These are phyloP conservation scores for Lindbergichthys nudifrons DNA, from an alignment of 2,797 vertebrate species.

Conservation along the genomic window DNA sequence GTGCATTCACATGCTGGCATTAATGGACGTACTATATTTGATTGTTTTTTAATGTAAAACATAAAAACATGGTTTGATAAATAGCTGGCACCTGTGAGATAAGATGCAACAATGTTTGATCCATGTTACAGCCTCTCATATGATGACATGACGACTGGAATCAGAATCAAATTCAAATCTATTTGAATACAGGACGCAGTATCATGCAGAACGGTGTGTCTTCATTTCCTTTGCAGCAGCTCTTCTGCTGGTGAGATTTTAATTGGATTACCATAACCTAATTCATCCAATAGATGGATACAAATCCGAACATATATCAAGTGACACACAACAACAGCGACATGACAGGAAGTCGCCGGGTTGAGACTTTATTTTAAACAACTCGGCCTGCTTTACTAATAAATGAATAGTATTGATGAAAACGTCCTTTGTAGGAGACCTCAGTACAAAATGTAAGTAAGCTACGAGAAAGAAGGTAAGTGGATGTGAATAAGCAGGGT, in stretches of 20 bases:
- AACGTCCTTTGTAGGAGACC: neutral
- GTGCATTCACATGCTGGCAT: neutral
- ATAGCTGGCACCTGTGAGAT: neutral
- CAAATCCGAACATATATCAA: slow-evolving; percentile 73
- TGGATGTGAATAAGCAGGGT: slow-evolving; percentile 9
- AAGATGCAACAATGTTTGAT: neutral
- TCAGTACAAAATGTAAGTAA: neutral
- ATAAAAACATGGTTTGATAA: neutral
- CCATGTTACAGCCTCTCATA: neutral
- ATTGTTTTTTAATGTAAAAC: neutral
- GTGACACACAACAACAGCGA: slow-evolving; percentile 57
- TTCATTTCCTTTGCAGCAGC: slow-evolving; percentile 44
- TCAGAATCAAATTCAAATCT: slow-evolving; percentile 1
- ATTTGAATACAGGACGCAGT: slow-evolving; percentile 2
- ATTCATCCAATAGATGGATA: slow-evolving; percentile 76
- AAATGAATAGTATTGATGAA: slow-evolving; percentile 3
- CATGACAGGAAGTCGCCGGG: slow-evolving; percentile 69
- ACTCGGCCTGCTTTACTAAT: slow-evolving; percentile 21
- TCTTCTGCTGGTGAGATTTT: slow-evolving; percentile 54
- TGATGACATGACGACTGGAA: neutral
- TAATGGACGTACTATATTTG: no score
- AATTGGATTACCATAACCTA: slow-evolving; percentile 77
- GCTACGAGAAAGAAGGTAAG: slow-evolving; percentile 10
- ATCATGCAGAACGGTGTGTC: neutral
- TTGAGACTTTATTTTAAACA: slow-evolving; percentile 49